These are phyloP conservation scores for Epinotia bilunana DNA, from an alignment of 2,888 invertebrate genomes.

Conservation along the genomic window DNA sequence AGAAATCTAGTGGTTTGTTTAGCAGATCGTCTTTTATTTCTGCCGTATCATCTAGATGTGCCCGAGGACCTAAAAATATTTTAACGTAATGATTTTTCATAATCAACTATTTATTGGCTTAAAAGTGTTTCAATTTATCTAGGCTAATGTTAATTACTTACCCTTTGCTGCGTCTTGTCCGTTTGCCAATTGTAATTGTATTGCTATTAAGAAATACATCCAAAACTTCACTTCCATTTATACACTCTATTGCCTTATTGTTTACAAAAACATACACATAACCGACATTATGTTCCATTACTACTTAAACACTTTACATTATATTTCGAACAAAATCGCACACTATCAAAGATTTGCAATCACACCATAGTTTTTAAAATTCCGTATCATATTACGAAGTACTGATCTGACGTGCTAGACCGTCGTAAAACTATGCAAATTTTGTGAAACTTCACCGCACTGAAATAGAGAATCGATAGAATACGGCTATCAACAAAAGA, in stretches of 20 bases:
- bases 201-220: slow-evolving; percentile 66
- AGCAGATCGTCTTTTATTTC: slow-evolving; percentile 55
- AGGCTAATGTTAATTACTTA: slow-evolving; percentile 56
- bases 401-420: slow-evolving; percentile 2
- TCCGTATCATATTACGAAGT: slow-evolving; percentile 18
- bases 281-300: slow-evolving; percentile 75
- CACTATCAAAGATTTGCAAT: slow-evolving; percentile 10
- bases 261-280: slow-evolving; percentile 63
- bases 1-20: slow-evolving; percentile 64
- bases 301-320: slow-evolving; percentile 57
- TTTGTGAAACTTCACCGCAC: slow-evolving; percentile 23
- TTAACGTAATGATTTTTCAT: slow-evolving; percentile 21
- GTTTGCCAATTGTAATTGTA: slow-evolving; percentile 62
- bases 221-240: slow-evolving; percentile 81
- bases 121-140: neutral
- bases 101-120: neutral
- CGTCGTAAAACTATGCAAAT: slow-evolving; percentile 28
- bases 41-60: slow-evolving; percentile 49
- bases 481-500: neutral
- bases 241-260: slow-evolving; percentile 61
- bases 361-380: neutral
- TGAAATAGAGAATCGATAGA: slow-evolving; percentile 23
- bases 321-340: slow-evolving; percentile 3
- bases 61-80: slow-evolving; percentile 61
- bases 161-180: slow-evolving; percentile 66